Percentiles rank a stretch among this genome's conserved stretches.
phyloP scores from a whole-genome alignment of 2,888 invertebrate genomes.

The Drosophila falleni region DNA sequence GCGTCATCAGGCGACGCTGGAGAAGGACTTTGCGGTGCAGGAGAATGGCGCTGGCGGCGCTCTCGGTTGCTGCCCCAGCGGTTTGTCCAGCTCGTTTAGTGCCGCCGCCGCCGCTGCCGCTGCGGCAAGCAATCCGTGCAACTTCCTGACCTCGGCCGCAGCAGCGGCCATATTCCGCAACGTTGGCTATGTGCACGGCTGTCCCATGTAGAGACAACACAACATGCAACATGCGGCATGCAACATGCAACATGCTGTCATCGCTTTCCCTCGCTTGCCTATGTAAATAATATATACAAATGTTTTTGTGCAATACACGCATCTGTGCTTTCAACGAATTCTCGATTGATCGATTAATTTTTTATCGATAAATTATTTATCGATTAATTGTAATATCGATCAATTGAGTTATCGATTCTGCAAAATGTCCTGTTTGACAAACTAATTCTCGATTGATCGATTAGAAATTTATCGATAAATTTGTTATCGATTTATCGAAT shows the following conservation, averaged over 20 bases:
- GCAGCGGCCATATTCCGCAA: constrained; percentile 90
- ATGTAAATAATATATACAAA: constrained; percentile 47
- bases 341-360: constrained; percentile 7
- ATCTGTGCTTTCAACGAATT: not conserved
- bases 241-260: not conserved
- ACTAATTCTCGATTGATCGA: not conserved
- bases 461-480: constrained; percentile 8
- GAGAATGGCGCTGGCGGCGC: constrained; percentile 69
- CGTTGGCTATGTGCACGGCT: constrained; percentile 90
- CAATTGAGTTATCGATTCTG: constrained; percentile 1
- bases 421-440: not conserved
- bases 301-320: constrained; percentile 66
- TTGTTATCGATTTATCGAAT: not conserved
- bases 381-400: not conserved
- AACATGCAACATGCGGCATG: not conserved
- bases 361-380: not conserved
- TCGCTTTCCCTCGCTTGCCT: constrained; percentile 44
- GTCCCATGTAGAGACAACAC: constrained; percentile 87
- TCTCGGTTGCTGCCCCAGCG: constrained; percentile 84
- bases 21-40: constrained; percentile 88
- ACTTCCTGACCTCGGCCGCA: constrained; percentile 89
- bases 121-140: constrained; percentile 86
- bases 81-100: constrained; percentile 79
- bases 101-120: constrained; percentile 77
- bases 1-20: constrained; percentile 92